Conservation (phyloP, 64 coral and sea anemone genomes). For the Pocillopora damicornis region DNA sequence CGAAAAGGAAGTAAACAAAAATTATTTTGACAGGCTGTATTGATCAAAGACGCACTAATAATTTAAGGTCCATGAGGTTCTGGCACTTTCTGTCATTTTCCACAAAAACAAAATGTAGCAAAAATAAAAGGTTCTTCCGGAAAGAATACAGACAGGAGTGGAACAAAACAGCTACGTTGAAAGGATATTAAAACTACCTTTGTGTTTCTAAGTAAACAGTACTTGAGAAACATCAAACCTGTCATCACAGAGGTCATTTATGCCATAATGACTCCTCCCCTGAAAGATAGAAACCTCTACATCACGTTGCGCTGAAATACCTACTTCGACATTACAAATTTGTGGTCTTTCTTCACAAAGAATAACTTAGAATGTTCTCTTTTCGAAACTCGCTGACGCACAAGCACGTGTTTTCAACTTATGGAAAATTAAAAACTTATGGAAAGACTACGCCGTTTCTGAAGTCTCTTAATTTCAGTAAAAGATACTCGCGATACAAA, state of each 20-base stretch:
- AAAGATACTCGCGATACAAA: too few species aligned
- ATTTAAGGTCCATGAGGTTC: too few species aligned
- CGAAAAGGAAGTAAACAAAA: too few species aligned
- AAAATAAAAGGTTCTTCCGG: background rate
- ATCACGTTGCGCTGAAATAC: background rate
- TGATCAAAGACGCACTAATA: too few species aligned
- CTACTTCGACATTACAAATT: background rate
- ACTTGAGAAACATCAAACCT: background rate
- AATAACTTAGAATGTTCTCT: too few species aligned
- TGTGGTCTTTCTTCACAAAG: background rate
- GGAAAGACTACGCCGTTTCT: too few species aligned
- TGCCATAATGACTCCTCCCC: background rate
- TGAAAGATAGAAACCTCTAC: background rate
- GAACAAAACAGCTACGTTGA: background rate
- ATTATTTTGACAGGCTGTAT: too few species aligned
- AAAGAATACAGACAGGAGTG: background rate
- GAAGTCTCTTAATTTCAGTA: too few species aligned
- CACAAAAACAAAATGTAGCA: slow-evolving; percentile 2
- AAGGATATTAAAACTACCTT: slow-evolving; percentile 15
- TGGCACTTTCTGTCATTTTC: background rate
- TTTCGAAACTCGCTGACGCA: too few species aligned
- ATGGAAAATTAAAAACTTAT: too few species aligned
- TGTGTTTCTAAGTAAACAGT: slow-evolving; percentile 12
- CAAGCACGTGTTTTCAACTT: too few species aligned
- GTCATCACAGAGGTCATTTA: background rate